Evolutionary conservation across 2,797 vertebrate genomes (phyloP), one percentile per base, ranked within the genome.

Genomic region (Pipistrellus kuhlii): DNA sequence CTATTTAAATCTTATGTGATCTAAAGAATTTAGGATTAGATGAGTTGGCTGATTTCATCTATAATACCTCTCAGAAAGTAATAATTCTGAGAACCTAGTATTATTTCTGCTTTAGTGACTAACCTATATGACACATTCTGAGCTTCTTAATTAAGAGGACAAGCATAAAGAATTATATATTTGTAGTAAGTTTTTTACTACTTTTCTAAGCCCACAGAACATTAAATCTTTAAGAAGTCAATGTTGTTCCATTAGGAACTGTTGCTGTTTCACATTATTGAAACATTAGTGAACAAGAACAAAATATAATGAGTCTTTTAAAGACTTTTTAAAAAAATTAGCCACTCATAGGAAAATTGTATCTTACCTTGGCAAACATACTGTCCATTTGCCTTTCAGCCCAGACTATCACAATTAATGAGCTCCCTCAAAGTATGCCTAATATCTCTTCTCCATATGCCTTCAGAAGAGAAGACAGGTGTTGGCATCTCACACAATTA

Each of bases 11-110:
- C 25, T 23, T 25, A 91, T 30, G 51, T 90, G n/a, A 94, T 17
- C 55, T 25, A 85, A 87, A 75, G 30, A 75, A 80, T 81, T 90
- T 59, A 68, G 90, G 78, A 71, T 62, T 55, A 84, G 23, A 57
- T 46, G 8, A 93, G 64, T 88, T 73, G 57, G 46, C 10, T 88
- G 59, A 95, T 91, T 93, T 84, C n/a, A n/a, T n/a, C 88, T 71
- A n/a, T n/a, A n/a, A n/a, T n/a, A 18, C 4, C 88, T 94, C 95
- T 97, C 32, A 96, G 92, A 88, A 97, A 96, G 95, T 6, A 55
- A n/a, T 51, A 91, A 57, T 96, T 85, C 64, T n/a, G 90, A 96
- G 85, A 97, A 96, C 48, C 35, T 14, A 69, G 25, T 32, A 75
- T 80, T 18, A 82, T 59, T 92, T 85, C 94, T 96, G 15, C 80